These are phyloP conservation scores for Sylvia atricapilla DNA, from an alignment of 2,113 vertebrate genomes.

Conservation along the genomic window DNA sequence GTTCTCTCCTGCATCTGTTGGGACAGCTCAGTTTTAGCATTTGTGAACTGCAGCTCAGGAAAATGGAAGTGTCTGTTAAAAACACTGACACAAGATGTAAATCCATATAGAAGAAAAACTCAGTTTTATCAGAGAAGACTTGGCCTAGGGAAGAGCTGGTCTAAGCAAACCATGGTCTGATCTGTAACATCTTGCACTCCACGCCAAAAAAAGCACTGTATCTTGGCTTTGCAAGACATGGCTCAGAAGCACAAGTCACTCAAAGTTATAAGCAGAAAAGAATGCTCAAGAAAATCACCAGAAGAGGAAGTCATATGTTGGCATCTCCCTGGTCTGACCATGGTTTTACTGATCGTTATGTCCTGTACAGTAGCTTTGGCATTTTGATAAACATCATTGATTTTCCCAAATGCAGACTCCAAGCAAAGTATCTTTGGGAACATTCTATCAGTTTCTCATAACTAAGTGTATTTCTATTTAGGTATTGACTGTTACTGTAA, in stretches of 20 bases:
- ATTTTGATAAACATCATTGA: not conserved
- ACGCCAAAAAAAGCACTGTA: not conserved
- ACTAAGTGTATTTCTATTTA: not conserved
- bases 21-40: not conserved
- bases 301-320: not conserved
- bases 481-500: not conserved
- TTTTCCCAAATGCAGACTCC: not conserved
- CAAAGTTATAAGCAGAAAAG: not conserved
- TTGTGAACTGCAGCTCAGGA: not conserved
- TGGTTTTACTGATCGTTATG: rapidly evolving
- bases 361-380: not conserved
- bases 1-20: not conserved
- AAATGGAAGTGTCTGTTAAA: not conserved
- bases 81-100: not conserved
- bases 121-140: not conserved
- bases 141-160: not conserved
- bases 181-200: not conserved
- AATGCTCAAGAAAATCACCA: not conserved
- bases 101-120: not conserved
- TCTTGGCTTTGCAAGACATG: not conserved
- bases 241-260: not conserved
- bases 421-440: not conserved
- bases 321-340: not conserved
- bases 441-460: not conserved
- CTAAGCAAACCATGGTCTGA: not conserved